These are phyloP conservation scores for Orchestes rusci DNA, from an alignment of 2,888 invertebrate species.

Conservation along the genomic window DNA sequence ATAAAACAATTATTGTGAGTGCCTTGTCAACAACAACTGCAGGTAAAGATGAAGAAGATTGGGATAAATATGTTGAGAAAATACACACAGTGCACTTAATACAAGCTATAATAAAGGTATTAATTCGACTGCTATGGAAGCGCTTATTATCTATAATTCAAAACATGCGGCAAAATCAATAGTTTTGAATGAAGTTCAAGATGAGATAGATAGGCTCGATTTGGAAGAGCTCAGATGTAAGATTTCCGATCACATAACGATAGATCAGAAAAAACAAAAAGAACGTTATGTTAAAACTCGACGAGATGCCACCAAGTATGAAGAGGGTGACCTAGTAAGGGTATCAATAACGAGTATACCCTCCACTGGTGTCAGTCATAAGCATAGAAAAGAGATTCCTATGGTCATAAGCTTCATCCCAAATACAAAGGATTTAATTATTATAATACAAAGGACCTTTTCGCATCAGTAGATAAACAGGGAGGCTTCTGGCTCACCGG, in stretches of 20 bases:
- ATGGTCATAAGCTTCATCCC: conserved; percentile 16
- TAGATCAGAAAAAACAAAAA: conserved; percentile 22
- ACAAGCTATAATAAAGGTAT: conserved; percentile 22
- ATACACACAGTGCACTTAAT: conserved; percentile 31
- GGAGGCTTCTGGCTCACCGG: too few relatives aligned
- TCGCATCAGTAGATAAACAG: too few relatives aligned
- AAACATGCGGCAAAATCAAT: conserved; percentile 2
- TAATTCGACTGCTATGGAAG: conserved; percentile 23
- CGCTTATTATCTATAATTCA: conserved; percentile 19
- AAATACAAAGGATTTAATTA: too few relatives aligned
- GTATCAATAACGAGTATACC: conserved; percentile 19
- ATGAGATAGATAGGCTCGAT: background rate
- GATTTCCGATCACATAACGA: conserved; percentile 11
- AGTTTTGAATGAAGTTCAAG: conserved; percentile 13
- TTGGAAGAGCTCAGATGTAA: background rate
- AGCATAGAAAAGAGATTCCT: too few relatives aligned
- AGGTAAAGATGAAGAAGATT: too few relatives aligned
- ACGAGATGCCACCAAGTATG: conserved; percentile 21
- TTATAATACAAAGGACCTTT: too few relatives aligned
- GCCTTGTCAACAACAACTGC: too few relatives aligned
- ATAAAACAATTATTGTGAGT: too few relatives aligned
- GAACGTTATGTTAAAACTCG: too few relatives aligned
- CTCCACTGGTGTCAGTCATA: conserved; percentile 19
- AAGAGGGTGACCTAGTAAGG: too few relatives aligned
- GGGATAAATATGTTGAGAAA: conserved; percentile 24